Base-by-base conservation (phyloP, 2,113 vertebrate species). In the Benitochromis conjunctus region DNA sequence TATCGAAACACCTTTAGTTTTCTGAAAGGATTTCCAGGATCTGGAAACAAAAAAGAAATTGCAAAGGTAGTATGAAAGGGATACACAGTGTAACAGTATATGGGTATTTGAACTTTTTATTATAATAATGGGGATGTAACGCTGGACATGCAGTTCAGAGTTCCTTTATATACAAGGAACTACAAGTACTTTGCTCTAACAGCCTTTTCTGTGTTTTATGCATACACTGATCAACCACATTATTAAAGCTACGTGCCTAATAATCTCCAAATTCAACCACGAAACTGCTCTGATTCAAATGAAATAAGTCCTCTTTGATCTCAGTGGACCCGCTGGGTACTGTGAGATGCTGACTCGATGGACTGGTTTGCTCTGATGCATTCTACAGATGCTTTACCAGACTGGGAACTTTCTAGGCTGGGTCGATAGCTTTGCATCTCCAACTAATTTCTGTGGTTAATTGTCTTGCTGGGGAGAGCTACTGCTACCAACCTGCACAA, bases 1-100 rank as follows among this genome's bases (percentile, higher is more conserved):
- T 96, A 90, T 92, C 91, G 96, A 83, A 3, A 88, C 87, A 93
- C 92, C 86, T 90, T 94, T 87, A 86, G 92, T 91, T 87, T 95
- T 85, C 97, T 96, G 95, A 99, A 99, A 74, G 97, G 97, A 82
- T 96, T 95, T 1, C 88, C 84, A 10, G 97, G 97, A 96, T 99
- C 99, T 99, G 93, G 26, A 95, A 94, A 91, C 31, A 88, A 81
- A 86, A 62, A 91, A 54, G 48, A 60, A 86, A 89, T 84, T 36
- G 24, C 76, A 91, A 81, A 94, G 64, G 31, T 87, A 62, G 31
- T 62, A 56, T 91, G 74, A 81, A 79, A 85, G 79, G 24, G 60
- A 41, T 46, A 69, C 76, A 85, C 18, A 48, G 13, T 64, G 18
- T n/a, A 53, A 64, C 38, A 79, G 12, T 66, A 51, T 26, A 46